phyloP scores from a whole-genome alignment of 1,140 invertebrate species.

The Zaprionus vittiger region DNA sequence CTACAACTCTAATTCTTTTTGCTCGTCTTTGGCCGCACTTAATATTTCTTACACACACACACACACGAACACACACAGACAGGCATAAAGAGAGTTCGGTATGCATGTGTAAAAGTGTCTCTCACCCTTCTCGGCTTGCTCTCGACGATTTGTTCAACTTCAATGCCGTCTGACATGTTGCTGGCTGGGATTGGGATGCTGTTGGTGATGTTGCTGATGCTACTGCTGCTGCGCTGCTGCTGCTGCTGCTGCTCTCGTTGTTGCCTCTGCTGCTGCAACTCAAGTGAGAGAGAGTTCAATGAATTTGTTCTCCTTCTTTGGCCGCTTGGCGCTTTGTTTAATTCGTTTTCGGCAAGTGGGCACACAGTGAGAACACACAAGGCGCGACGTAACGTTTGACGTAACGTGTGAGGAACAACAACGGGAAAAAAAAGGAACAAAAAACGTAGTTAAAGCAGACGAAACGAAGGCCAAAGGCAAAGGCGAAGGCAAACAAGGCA shows the following conservation, averaged over 20 bases:
- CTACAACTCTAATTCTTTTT: constrained; percentile 54
- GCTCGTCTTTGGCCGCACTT: constrained; percentile 52
- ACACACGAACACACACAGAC: constrained; percentile 17
- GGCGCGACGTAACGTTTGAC: constrained; percentile 3
- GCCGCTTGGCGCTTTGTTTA: constrained; percentile 28
- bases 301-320: constrained; percentile 30
- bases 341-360: constrained; percentile 12
- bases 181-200: constrained; percentile 27
- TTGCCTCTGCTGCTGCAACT: constrained; percentile 34
- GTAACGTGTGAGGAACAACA: constrained; percentile 27
- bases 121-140: constrained; percentile 83
- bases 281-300: constrained; percentile 45
- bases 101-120: constrained; percentile 31
- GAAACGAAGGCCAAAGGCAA: constrained; percentile 18
- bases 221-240: constrained; percentile 27
- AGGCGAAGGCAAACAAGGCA: constrained; percentile 18
- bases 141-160: constrained; percentile 83
- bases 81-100: neutral
- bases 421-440: constrained; percentile 34
- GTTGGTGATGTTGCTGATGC: constrained; percentile 10
- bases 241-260: constrained; percentile 25
- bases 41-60: constrained; percentile 48
- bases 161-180: constrained; percentile 83
- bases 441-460: constrained; percentile 14
- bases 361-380: constrained; percentile 20